These are phyloP conservation scores for Clarias laeviceps DNA, from an alignment of 2,797 vertebrate species.

Conservation along the genomic window DNA sequence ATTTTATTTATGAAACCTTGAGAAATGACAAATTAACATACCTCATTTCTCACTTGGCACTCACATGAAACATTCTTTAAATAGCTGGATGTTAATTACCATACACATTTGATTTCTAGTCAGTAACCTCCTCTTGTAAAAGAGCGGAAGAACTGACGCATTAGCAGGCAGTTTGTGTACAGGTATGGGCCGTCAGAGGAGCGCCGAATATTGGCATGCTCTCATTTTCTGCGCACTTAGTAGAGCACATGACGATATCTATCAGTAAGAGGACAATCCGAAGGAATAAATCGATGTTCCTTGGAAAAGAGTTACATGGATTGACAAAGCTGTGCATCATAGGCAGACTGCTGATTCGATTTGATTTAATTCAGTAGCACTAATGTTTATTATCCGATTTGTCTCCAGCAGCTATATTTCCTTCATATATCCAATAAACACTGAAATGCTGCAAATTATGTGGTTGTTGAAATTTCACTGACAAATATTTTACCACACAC, in stretches of 20 bases:
- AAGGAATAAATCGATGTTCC: neutral
- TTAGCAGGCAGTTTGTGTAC: conserved; percentile 2
- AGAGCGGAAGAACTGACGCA: neutral
- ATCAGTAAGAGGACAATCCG: neutral
- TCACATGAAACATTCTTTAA: neutral
- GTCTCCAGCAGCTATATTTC: no score
- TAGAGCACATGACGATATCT: neutral
- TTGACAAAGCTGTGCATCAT: neutral
- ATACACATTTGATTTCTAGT: neutral
- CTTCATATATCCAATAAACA: no score
- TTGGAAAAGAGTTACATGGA: neutral
- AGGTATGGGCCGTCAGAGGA: neutral
- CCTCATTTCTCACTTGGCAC: neutral
- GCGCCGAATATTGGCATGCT: neutral
- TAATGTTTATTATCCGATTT: no score
- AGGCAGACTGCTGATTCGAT: no score
- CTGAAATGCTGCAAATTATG: no score
- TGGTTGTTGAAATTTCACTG: no score
- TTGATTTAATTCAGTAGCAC: no score
- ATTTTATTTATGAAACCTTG: neutral
- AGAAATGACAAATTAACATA: neutral
- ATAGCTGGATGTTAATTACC: neutral
- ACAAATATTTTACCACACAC: no score
- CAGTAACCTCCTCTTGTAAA: neutral
- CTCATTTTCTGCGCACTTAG: conserved; percentile 15